Percentiles rank a stretch among this genome's conserved stretches.
Conservation (phyloP, 2,113 vertebrate genomes). For the Emydura subglobosa region DNA sequence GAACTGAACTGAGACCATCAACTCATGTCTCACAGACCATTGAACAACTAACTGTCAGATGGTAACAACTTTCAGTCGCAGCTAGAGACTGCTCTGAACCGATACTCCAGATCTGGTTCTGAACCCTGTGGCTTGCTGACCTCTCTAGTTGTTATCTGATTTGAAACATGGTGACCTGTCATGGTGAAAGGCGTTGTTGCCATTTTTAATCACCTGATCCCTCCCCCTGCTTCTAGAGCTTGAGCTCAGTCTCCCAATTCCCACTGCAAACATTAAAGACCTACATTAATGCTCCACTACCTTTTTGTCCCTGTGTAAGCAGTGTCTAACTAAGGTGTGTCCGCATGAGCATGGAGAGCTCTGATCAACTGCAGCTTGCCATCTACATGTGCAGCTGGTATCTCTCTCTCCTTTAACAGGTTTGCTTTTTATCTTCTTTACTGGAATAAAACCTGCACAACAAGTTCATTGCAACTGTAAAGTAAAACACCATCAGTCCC, state of each 20-base stretch:
- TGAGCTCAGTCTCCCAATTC: fast-evolving
- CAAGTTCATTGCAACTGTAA: not conserved
- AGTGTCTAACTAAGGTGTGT: not conserved
- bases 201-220: not conserved
- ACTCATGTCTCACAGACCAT: not conserved
- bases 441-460: not conserved
- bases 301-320: not conserved
- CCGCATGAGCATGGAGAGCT: not conserved
- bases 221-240: not conserved
- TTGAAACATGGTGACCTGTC: not conserved
- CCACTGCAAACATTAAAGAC: not conserved
- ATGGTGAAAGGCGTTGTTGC: not conserved
- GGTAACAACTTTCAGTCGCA: not conserved
- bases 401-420: not conserved
- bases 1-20: not conserved
- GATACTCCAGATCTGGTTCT: not conserved
- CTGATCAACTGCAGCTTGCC: not conserved
- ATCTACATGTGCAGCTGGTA: too few species aligned
- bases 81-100: not conserved
- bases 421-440: not conserved
- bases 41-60: not conserved
- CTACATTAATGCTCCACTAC: not conserved
- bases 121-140: not conserved
- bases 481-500: not conserved
- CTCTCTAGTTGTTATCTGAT: not conserved